Conservation (phyloP, 2,888 invertebrate genomes). For the Rotaria macrura region DNA sequence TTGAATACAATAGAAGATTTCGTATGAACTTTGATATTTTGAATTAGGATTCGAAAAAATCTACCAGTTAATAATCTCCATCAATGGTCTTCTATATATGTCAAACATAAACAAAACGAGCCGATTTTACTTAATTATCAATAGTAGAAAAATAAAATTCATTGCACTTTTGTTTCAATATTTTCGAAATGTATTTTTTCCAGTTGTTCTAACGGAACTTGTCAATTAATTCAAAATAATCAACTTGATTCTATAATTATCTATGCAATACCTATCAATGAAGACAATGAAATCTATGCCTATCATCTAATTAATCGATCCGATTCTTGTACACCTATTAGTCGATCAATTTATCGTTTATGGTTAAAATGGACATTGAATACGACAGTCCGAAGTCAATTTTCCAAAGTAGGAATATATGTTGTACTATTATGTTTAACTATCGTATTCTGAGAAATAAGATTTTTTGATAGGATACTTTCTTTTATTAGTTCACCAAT, state of each 20-base stretch:
- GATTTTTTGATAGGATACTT: too few species aligned
- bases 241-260: neutral
- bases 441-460: too few species aligned
- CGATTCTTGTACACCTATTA: neutral
- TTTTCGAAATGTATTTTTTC: too few species aligned
- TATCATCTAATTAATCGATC: neutral
- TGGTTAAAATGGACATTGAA: neutral
- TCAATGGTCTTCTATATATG: neutral
- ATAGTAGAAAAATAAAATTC: neutral
- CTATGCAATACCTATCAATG: neutral
- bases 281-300: neutral
- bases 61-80: neutral
- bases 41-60: neutral
- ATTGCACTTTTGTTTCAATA: neutral
- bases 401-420: neutral
- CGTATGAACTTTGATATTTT: neutral
- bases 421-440: too few species aligned
- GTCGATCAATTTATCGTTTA: neutral
- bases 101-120: neutral
- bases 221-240: neutral
- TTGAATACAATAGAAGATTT: neutral
- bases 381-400: neutral
- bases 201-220: neutral
- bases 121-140: neutral
- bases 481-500: too few species aligned